Evolutionary conservation across 2,797 vertebrate species (phyloP), one percentile per base, ranked within the genome.

Genomic region (Sebastes minor): DNA sequence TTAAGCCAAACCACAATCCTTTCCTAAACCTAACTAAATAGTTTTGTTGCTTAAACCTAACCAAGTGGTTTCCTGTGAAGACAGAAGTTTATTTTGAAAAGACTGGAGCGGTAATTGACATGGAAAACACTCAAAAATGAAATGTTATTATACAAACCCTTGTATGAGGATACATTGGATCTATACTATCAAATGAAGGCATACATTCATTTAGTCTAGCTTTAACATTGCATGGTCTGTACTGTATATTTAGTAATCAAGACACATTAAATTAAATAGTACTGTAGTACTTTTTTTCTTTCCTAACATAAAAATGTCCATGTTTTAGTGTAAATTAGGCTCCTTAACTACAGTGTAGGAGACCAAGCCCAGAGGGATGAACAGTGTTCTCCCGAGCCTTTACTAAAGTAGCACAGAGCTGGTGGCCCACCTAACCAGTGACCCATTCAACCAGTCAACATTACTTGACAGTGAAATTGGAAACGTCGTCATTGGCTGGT

Each of bases 401-500:
- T 46, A 71, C 65, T 52, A 22, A 56, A 57, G 52, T 9, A 63
- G 7, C 55, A 64, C 59, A 67, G 74, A 71, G 69, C 61, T 52
- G 57, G 20, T 71, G 81, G 74, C 52, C 83, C 62, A 85, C 27
- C 71, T 89, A 75, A 87, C 56, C 68, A 83, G 74, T 81, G 76
- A 83, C 71, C 82, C 84, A 76, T 88, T 90, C 82, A 76, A 74
- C 23, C 73, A 79, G 59, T 76, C 66, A 84, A 68, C 71, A 22
- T 77, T 78, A 83, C 75, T 74, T 79, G 35, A 84, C 74, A 84
- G 71, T 72, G 52, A 83, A 87, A 88, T 59, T 79, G 66, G 80
- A 82, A 81, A 62, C 30, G 5, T 65, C 78, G 71, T 89, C 76
- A 78, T 53, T 81, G 77, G 67, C 82, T 77, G 74, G 74, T 84